Base-by-base conservation (phyloP, 2,888 invertebrate species). In the Ephialtes manifestator region DNA sequence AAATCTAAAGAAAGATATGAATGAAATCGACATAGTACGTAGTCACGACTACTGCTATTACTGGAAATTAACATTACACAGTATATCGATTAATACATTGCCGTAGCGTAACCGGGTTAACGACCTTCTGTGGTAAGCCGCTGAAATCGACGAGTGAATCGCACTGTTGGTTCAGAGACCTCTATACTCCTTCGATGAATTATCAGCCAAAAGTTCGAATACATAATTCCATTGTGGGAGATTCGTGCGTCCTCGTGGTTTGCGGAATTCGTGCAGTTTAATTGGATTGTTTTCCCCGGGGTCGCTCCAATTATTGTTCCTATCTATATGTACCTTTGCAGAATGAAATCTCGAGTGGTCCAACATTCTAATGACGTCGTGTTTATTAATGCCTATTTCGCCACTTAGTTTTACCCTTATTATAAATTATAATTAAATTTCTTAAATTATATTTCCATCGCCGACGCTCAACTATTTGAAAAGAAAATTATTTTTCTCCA, bases 251-350 rank as follows among this genome's bases (percentile, higher is more conserved):
- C 72, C 35, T 74, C 51, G 80, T 74, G 67, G 51, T 81, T 72
- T 74, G 70, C 53, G 78, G 65, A 75, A 78, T 84, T 79, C 83
- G 70, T 81, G 74, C 75, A 76, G 80, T 83, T 88, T 75, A 84
- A 87, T 86, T 85, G 75, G 82, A 85, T 83, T 83, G 84, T 85
- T 83, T 86, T 87, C 85, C 75, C 80, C 81, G 81, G 83, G 86
- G 79, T 76, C 78, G 74, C 78, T 77, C 82, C 89, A 88, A 90
- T 90, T 88, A 89, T 89, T 86, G 84, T 72, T 51, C 58, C 53
- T 63, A 39, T 48, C 48, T 71, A 48, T 71, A 43, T 20, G 13
- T 43, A 63, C 35, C 48, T 55, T 53, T 24, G 55, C 31, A 46
- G 70, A 71, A 46, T 53, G 74, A 39, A 58, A 48, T 60, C 24